These are phyloP conservation scores for Capricornis sumatraensis DNA, from an alignment of 2,113 vertebrate species.

Conservation along the genomic window DNA sequence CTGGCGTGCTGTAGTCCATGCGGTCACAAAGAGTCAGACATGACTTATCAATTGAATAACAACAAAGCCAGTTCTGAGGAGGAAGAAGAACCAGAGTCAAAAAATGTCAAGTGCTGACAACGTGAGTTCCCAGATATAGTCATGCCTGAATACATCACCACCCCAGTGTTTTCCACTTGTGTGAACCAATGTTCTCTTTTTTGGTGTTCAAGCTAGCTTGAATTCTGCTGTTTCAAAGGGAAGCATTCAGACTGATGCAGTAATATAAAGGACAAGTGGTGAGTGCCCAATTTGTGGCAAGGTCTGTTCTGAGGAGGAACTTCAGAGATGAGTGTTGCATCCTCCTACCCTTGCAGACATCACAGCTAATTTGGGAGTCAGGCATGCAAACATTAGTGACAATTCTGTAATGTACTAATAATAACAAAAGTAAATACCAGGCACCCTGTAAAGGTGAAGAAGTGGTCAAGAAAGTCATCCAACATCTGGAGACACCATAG, in stretches of 20 bases:
- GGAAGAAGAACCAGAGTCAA: not conserved
- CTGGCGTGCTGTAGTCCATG: not conserved
- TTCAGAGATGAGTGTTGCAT: too few relatives aligned
- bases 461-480: not conserved
- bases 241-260: not conserved
- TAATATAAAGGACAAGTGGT: fast-evolving
- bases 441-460: not conserved
- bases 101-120: not conserved
- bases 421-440: not conserved
- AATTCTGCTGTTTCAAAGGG: not conserved
- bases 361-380: not conserved
- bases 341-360: not conserved
- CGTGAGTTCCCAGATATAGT: fast-evolving
- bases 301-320: fast-evolving
- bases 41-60: not conserved
- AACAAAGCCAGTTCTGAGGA: not conserved
- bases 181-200: not conserved
- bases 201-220: not conserved
- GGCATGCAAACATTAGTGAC: not conserved
- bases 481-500: not conserved
- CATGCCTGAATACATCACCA: not conserved
- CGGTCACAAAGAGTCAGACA: not conserved
- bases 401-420: too few relatives aligned
- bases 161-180: fast-evolving
- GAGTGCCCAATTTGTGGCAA: fast-evolving